phyloP scores from a whole-genome alignment of 64 coral and sea anemone genomes.

The Stichodactyla mertensii region DNA sequence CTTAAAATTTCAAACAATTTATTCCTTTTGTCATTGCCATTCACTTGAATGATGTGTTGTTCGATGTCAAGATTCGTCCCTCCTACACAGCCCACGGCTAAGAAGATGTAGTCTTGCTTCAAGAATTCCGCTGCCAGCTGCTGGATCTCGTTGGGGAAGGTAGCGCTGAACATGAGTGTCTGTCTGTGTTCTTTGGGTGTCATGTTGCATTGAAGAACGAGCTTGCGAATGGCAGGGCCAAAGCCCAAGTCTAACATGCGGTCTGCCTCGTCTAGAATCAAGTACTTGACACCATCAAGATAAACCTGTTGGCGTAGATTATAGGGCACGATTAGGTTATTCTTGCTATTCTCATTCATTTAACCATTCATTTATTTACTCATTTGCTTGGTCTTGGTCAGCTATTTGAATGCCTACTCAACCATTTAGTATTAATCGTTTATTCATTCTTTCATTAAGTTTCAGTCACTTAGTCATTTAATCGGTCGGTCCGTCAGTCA shows the following conservation, averaged over 20 bases:
- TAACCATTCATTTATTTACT: too few species aligned
- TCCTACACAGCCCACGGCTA: slow-evolving; percentile 81
- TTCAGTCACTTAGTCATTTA: too few species aligned
- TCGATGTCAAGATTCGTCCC: slow-evolving; percentile 84
- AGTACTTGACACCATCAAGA: slow-evolving; percentile 65
- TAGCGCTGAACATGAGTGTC: slow-evolving; percentile 95
- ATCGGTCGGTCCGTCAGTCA: too few species aligned
- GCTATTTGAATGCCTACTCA: not conserved
- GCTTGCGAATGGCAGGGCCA: slow-evolving; percentile 61
- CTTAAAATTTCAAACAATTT: slow-evolving; percentile 80
- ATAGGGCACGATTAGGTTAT: too few species aligned
- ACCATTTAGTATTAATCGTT: not conserved
- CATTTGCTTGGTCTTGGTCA: too few species aligned
- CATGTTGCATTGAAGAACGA: slow-evolving; percentile 69
- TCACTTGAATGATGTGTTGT: slow-evolving; percentile 54
- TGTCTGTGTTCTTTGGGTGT: slow-evolving; percentile 70
- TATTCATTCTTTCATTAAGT: not conserved
- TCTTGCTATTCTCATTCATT: too few species aligned
- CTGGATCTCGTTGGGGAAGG: slow-evolving; percentile 94
- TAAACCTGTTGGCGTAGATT: slow-evolving; percentile 28
- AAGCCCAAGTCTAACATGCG: slow-evolving; percentile 98
- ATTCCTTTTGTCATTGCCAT: slow-evolving; percentile 72
- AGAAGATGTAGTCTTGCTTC: slow-evolving; percentile 79
- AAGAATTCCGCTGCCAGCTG: slow-evolving; percentile 74
- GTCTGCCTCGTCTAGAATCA: slow-evolving; percentile 96